A percentile compares a stretch with the other conserved stretches of the same genome.
Conservation (phyloP, 2,113 vertebrate species). For the Paralichthys olivaceus region DNA sequence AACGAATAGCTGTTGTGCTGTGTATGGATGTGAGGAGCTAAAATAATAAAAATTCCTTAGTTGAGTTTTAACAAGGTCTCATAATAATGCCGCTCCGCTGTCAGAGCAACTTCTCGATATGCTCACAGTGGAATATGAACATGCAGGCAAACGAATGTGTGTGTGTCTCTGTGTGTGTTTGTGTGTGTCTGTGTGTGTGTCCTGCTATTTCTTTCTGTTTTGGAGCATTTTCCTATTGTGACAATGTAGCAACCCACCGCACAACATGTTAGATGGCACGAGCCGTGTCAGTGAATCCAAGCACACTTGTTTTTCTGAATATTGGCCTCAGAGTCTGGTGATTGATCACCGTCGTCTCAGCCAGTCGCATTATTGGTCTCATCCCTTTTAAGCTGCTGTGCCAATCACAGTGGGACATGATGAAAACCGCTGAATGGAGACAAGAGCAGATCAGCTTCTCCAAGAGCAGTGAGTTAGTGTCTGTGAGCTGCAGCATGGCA, state of each 20-base stretch:
- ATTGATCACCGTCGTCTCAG: constrained; percentile 35
- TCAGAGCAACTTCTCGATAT: no score
- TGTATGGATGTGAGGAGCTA: no score
- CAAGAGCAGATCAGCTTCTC: constrained; percentile 3
- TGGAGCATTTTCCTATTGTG: neutral
- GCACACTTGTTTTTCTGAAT: neutral
- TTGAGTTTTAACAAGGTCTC: no score
- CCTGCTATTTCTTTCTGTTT: neutral
- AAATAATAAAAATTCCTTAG: no score
- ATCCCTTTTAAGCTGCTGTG: constrained; percentile 40
- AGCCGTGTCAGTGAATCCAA: constrained; percentile 11
- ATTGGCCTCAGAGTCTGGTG: neutral
- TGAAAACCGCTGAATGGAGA: constrained; percentile 17
- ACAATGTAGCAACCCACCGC: no score
- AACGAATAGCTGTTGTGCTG: neutral
- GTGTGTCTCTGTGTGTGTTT: no score
- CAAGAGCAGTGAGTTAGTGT: neutral
- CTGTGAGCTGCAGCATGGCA: constrained; percentile 3
- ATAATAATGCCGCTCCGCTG: no score
- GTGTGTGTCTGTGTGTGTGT: neutral
- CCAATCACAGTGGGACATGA: constrained; percentile 26
- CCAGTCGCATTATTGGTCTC: constrained; percentile 8
- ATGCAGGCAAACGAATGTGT: neutral
- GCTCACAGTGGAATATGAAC: no score
- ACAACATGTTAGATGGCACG: neutral